These are phyloP conservation scores for Pristionchus mayeri DNA, from an alignment of 2,888 invertebrate species.

Conservation along the genomic window DNA sequence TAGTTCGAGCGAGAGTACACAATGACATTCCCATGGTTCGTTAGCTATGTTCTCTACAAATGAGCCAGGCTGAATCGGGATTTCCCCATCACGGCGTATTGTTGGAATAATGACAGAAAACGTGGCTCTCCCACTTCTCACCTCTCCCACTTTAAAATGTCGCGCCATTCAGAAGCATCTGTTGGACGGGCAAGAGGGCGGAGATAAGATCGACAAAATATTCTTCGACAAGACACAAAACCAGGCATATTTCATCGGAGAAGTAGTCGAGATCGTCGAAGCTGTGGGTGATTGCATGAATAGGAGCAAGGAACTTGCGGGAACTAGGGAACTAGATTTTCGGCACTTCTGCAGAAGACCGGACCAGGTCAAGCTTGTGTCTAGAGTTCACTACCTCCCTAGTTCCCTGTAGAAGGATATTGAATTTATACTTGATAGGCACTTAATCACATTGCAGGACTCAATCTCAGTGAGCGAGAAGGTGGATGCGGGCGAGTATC, in stretches of 20 bases:
- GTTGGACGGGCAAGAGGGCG: neutral
- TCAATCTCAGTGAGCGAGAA: neutral
- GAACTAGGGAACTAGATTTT: neutral
- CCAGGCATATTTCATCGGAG: neutral
- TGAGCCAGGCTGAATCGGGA: neutral
- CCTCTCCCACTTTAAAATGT: neutral
- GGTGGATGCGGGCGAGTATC: neutral
- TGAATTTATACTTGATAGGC: neutral
- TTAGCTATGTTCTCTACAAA: neutral
- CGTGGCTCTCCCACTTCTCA: neutral
- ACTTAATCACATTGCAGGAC: neutral
- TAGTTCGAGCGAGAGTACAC: neutral
- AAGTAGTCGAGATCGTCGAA: neutral
- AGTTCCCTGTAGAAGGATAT: neutral
- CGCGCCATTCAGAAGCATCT: neutral
- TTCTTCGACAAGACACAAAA: conserved; percentile 1
- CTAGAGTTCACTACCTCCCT: neutral
- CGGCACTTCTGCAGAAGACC: too few relatives aligned
- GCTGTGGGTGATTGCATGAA: neutral
- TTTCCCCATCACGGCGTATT: neutral
- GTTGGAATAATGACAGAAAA: neutral
- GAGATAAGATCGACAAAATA: neutral
- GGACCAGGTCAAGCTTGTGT: neutral
- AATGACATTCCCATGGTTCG: neutral
- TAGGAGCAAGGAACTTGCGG: neutral